These are phyloP conservation scores for Pomacea maculata DNA, from an alignment of 1,140 invertebrate species.

Conservation along the genomic window DNA sequence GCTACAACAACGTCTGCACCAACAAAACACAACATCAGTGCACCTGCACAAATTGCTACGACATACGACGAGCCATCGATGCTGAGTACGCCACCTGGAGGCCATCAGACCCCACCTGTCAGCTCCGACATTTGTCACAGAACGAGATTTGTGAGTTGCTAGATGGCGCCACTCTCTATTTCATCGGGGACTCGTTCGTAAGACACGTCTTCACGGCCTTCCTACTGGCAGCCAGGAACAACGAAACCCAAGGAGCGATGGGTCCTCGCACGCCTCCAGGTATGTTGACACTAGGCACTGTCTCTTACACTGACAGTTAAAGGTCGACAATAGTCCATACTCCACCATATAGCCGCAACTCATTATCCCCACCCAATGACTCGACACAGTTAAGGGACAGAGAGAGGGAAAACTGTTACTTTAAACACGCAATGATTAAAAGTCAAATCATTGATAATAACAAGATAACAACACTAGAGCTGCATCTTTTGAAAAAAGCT, in stretches of 20 bases:
- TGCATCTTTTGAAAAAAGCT: no score
- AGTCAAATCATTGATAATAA: no score
- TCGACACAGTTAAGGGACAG: no score
- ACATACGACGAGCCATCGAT: conserved; percentile 27
- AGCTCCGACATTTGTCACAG: conserved; percentile 4
- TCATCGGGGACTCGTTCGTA: conserved; percentile 31
- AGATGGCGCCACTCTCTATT: conserved; percentile 19
- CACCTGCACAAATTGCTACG: conserved; percentile 26
- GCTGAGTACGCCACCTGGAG: conserved; percentile 32
- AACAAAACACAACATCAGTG: conserved; percentile 20
- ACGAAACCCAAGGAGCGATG: conserved; percentile 20
- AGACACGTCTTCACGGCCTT: conserved; percentile 26
- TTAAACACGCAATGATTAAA: no score
- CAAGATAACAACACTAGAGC: no score
- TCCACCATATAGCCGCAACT: no score
- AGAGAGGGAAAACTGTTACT: no score
- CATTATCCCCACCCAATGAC: no score
- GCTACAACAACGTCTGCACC: conserved; percentile 27
- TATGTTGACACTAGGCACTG: neutral
- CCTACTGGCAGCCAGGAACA: conserved; percentile 7
- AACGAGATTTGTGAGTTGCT: conserved; percentile 11
- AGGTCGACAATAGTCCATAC: no score
- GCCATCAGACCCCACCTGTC: conserved; percentile 18
- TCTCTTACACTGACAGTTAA: no score
- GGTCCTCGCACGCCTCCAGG: neutral